phyloP scores from a whole-genome alignment of 2,888 invertebrate species.

The Oligia strigilis region DNA sequence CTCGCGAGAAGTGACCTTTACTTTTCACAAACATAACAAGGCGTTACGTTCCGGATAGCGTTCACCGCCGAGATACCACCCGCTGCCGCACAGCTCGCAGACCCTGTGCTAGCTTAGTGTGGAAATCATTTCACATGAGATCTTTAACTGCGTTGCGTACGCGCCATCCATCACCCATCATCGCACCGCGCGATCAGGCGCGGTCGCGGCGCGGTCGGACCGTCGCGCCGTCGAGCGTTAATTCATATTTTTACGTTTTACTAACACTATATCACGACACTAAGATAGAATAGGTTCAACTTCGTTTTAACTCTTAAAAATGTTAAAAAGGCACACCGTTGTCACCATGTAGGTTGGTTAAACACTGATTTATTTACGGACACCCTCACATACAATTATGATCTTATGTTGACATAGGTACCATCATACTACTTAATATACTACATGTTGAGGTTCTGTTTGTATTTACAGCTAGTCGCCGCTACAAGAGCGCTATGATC shows the following conservation, averaged over 20 bases:
- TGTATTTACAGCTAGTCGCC: conserved; percentile 34
- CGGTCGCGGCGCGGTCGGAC: too few species aligned
- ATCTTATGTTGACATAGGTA: neutral
- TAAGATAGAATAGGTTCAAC: neutral
- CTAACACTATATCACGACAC: neutral
- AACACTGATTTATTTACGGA: neutral
- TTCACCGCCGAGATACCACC: too few species aligned
- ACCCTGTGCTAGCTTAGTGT: too few species aligned
- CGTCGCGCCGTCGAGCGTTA: too few species aligned
- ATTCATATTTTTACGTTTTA: neutral
- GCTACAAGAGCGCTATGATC: conserved; percentile 68
- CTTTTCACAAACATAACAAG: too few species aligned
- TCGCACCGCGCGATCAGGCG: too few species aligned
- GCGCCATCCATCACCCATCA: too few species aligned
- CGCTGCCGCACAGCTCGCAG: too few species aligned
- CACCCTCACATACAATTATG: neutral
- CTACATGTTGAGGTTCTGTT: neutral
- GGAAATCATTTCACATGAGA: too few species aligned
- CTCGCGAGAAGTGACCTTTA: too few species aligned
- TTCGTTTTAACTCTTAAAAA: neutral
- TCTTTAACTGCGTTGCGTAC: too few species aligned
- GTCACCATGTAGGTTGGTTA: neutral
- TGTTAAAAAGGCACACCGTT: neutral
- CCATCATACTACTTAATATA: neutral
- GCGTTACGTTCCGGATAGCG: too few species aligned